Base-by-base conservation (phyloP, 1,140 invertebrate species). In the Dinothrombium tinctorium region DNA sequence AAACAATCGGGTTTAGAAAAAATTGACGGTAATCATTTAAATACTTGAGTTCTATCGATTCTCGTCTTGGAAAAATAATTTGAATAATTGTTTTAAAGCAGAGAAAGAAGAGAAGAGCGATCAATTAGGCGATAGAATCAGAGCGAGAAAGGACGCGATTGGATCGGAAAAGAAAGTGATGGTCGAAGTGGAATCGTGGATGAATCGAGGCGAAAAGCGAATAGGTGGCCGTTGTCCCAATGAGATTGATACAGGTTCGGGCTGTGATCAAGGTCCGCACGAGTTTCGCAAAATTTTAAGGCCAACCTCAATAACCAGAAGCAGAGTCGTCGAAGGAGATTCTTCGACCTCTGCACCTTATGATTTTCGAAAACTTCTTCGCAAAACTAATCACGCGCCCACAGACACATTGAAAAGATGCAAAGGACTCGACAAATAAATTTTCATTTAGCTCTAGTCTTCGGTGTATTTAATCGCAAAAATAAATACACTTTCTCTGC, bases 401-500 rank as follows among this genome's bases (percentile, higher is more conserved):
- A 75, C 73, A 0, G 72, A 74, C 49, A 74, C 72, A 21, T 54
- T 76, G 12, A 59, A 72, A n/a, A 71, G 72, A 51, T 59, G 69
- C 44, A 47, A 49, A 38, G 31, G 51, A 42, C 28, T 46, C n/a
- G n/a, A n/a, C n/a, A n/a, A n/a, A n/a, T n/a, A n/a, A n/a, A n/a
- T n/a, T n/a, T n/a, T n/a, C n/a, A n/a, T n/a, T n/a, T n/a, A n/a
- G n/a, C n/a, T n/a, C n/a, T n/a, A n/a, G n/a, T n/a, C n/a, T n/a
- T n/a, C n/a, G n/a, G n/a, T n/a, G n/a, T n/a, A n/a, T n/a, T n/a
- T n/a, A n/a, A n/a, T n/a, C n/a, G n/a, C n/a, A n/a, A n/a, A n/a
- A n/a, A n/a, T n/a, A n/a, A n/a, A n/a, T n/a, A n/a, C n/a, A n/a
- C n/a, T n/a, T n/a, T n/a, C n/a, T n/a, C n/a, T n/a, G n/a, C n/a